phyloP scores from a whole-genome alignment of 2,797 vertebrate species.

The Epinephelus coioides region DNA sequence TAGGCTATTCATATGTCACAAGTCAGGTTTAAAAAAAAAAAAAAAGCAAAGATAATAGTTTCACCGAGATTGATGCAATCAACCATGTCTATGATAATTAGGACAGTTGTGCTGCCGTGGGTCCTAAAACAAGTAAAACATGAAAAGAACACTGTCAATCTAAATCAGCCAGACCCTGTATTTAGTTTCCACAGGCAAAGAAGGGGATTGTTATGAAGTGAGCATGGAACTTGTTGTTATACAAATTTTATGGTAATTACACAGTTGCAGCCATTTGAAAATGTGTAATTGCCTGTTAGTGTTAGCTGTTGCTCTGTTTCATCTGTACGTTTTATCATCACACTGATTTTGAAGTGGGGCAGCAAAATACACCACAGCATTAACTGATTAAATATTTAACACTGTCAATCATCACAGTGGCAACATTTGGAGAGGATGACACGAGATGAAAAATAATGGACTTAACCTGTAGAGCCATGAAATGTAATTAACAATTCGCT shows the following conservation, averaged over 20 bases:
- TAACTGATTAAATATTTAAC: conserved; percentile 14
- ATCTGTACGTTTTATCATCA: not conserved
- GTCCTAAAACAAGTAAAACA: not conserved
- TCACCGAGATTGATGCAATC: not conserved
- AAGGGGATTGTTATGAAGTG: not conserved
- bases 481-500: conserved; percentile 15
- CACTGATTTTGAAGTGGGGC: conserved; percentile 7
- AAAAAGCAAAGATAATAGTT: not conserved
- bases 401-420: not conserved
- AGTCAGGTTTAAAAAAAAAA: not conserved
- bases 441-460: not conserved
- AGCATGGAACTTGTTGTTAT: not conserved
- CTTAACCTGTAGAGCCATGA: conserved; percentile 13
- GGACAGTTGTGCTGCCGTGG: not conserved
- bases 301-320: not conserved
- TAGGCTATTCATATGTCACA: not conserved
- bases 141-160: not conserved
- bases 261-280: not conserved
- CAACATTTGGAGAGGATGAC: not conserved
- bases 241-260: conserved; percentile 1
- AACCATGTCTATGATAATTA: accelerated
- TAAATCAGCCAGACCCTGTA: not conserved
- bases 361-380: not conserved
- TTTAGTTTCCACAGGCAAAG: not conserved
- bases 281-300: not conserved